phyloP scores from a whole-genome alignment of 2,888 invertebrate genomes.

The Philereme vetulata region DNA sequence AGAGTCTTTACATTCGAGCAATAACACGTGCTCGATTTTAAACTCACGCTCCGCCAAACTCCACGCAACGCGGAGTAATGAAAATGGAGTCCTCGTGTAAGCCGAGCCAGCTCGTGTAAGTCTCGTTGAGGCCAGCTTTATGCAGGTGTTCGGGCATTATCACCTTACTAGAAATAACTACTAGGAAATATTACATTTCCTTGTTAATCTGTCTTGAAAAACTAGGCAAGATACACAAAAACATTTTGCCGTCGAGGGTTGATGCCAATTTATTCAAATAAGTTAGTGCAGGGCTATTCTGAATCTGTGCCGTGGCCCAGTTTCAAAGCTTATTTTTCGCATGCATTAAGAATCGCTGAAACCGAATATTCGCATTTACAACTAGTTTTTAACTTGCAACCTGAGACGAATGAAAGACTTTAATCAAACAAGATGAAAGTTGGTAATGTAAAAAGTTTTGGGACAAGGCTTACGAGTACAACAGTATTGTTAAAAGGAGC shows the following conservation, averaged over 20 bases:
- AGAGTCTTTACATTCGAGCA: too few relatives aligned
- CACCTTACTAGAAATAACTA: too few relatives aligned
- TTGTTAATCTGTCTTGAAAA: too few relatives aligned
- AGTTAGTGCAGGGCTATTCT: background rate
- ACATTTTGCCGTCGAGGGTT: background rate
- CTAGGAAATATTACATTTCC: too few relatives aligned
- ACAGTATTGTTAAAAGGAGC: slow-evolving; percentile 38
- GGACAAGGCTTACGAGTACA: slow-evolving; percentile 31
- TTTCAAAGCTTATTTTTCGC: background rate
- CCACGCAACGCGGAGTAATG: too few relatives aligned
- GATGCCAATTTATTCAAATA: slow-evolving; percentile 7
- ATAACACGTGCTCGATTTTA: background rate
- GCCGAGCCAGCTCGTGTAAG: too few relatives aligned
- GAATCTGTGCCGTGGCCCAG: background rate
- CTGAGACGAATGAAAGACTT: slow-evolving; percentile 23
- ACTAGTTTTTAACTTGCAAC: slow-evolving; percentile 8
- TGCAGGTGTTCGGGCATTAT: too few relatives aligned
- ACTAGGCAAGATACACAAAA: too few relatives aligned
- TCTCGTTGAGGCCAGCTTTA: too few relatives aligned
- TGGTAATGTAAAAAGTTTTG: slow-evolving; percentile 38
- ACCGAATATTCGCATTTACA: background rate
- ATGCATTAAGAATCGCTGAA: background rate
- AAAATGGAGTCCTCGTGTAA: too few relatives aligned
- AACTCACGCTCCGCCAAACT: background rate
- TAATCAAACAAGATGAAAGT: slow-evolving; percentile 47